A percentile compares a stretch with the other conserved stretches of the same genome.
Evolutionary conservation across 2,888 invertebrate genomes (phyloP).

Genomic region (Monochamus alternatus): DNA sequence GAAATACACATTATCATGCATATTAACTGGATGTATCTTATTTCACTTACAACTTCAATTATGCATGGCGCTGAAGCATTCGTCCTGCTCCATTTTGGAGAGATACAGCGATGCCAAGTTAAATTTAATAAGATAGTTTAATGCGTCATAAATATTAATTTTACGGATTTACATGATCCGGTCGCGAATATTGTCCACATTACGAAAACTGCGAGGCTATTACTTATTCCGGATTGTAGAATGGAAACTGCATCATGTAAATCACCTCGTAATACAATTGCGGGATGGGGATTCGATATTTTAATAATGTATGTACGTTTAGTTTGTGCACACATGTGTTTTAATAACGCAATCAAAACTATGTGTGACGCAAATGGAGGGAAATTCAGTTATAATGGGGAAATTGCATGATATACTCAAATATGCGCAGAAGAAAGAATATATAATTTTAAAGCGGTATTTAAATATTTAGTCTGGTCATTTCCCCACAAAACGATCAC

Average conservation of each 20-base stretch:
- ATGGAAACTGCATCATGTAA: not conserved
- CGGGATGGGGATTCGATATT: not conserved
- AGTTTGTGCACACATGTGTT: too few relatives aligned
- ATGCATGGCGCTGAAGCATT: conserved; percentile 34
- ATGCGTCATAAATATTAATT: conserved; percentile 31
- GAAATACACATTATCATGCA: conserved; percentile 37
- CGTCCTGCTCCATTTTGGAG: conserved; percentile 17
- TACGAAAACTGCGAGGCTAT: not conserved
- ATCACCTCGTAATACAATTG: not conserved
- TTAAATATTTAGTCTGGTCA: too few relatives aligned
- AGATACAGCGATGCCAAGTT: conserved; percentile 12
- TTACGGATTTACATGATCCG: conserved; percentile 25
- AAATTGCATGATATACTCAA: too few relatives aligned
- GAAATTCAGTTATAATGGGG: too few relatives aligned
- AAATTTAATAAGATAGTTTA: conserved; percentile 25
- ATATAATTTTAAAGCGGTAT: too few relatives aligned
- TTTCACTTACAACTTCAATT: conserved; percentile 50
- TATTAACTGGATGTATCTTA: conserved; percentile 45
- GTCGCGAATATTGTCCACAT: conserved; percentile 15
- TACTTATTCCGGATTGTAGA: conserved; percentile 14
- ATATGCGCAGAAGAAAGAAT: too few relatives aligned
- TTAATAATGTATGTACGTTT: too few relatives aligned
- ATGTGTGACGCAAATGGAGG: too few relatives aligned
- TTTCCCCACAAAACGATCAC: too few relatives aligned
- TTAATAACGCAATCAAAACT: too few relatives aligned